Evolutionary conservation across 1,140 invertebrate genomes (phyloP), one percentile per base, ranked within the genome.

Genomic region (Tetramorium parvispinum): DNA sequence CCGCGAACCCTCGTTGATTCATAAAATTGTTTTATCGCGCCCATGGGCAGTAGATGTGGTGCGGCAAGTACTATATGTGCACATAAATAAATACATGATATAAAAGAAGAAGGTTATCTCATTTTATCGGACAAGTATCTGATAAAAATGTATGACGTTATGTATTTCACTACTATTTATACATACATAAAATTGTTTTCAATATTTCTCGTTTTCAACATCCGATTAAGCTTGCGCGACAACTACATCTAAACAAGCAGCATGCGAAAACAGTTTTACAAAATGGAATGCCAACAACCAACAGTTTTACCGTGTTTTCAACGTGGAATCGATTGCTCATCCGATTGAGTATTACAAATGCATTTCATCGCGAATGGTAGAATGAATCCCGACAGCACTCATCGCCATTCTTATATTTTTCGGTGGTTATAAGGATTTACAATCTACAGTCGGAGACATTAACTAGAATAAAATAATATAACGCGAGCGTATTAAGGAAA

Each of bases 1-100:
- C 37, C 11, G 21, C 27, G 68, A 76, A 76, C 27, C 16, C 66
- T 86, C 61, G 83, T 71, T 66, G 49, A 61, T 79, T 92, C 87
- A 85, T 92, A 91, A 92, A 92, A 90, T 85, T 85, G 79, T 83
- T 89, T 78, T 73, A 85, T 37, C 81, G 66, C 27, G 83, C 85
- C 78, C 85, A 4, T 21, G 83, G 32, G 59, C 21, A 40, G n/a
- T 8, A 16, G 18, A 40, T 10, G 16, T 53, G 40, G 10, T 1
- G 11, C 27, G 24, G 40, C 63, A 37, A 37, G 10, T 16, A 59
- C 24, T 57, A 18, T n/a, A 13, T 59, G 13, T 32, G 32, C 43
- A 32, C 40, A 59, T 46, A 57, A 21, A 57, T 40, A 55, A 32
- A 81, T 43, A 73, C 10, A 59, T 18, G 43, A 7, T 43, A 46